Percentiles rank a stretch among this genome's conserved stretches.
Conservation (phyloP, 2,797 vertebrate species). For the Dryobates pubescens region DNA sequence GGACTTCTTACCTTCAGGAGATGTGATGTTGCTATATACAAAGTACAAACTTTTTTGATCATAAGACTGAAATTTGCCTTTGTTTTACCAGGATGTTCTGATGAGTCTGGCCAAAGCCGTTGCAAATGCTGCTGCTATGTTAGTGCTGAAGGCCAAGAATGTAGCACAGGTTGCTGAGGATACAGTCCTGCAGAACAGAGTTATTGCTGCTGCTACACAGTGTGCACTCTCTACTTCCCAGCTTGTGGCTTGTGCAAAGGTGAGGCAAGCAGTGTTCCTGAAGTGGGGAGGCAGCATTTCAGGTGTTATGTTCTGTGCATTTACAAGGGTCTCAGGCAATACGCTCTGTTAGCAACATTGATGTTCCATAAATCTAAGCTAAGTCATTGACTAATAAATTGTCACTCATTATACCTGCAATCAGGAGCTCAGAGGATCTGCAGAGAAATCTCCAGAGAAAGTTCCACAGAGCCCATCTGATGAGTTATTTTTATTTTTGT, state of each 20-base stretch:
- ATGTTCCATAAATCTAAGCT: too few relatives aligned
- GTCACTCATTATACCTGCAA: not conserved
- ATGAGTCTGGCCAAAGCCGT: conserved; percentile 99
- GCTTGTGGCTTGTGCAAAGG: conserved; percentile 98
- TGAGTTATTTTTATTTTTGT: not conserved
- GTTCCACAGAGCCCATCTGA: not conserved
- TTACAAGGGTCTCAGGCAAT: rapidly evolving
- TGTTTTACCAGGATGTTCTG: conserved; percentile 88
- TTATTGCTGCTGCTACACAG: conserved; percentile 96
- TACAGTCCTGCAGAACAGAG: conserved; percentile 92
- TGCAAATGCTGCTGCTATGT: conserved; percentile 97
- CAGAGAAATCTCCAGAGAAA: not conserved
- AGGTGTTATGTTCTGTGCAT: rapidly evolving
- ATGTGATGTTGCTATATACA: not conserved
- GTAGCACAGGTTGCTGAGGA: conserved; percentile 97
- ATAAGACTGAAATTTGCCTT: not conserved
- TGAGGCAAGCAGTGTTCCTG: conserved; percentile 6
- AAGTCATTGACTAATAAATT: not conserved
- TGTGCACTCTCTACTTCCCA: conserved; percentile 98
- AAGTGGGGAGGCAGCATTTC: rapidly evolving
- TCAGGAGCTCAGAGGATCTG: not conserved
- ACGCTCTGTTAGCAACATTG: too few relatives aligned
- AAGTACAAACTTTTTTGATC: not conserved
- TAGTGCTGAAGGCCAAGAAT: conserved; percentile 98
- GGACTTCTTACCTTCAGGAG: not conserved